Base-by-base conservation (phyloP, 2,888 invertebrate species). In the Tachina fera region DNA sequence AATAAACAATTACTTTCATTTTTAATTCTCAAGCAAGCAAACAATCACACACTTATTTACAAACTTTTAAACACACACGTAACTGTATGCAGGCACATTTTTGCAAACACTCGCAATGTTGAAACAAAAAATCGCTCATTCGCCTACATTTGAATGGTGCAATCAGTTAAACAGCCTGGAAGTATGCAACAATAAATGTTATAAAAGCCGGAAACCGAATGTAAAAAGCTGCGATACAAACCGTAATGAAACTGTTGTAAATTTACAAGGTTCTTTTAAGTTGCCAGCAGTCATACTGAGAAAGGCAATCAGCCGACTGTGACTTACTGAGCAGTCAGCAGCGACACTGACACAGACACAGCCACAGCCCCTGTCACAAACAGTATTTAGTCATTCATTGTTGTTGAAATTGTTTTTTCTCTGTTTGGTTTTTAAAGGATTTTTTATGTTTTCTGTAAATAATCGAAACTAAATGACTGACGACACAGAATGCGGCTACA, bases 121-220 rank as follows among this genome's bases (percentile, higher is more conserved):
- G n/a, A 9, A 74, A 19, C 43, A 11, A 45, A 41, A 43, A 41
- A 13, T 61, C 47, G 1, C 51, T 43, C 31, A 63, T 63, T 68
- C 70, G 77, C 83, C 77, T 53, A 65, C 65, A 81, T 84, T 85
- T 77, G 77, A 81, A 85, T 84, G 68, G 74, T 41, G 71, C 85
- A 82, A 85, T 82, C 85, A 78, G 77, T 85, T 85, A 82, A 85
- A 85, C 77, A 68, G 82, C 85, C 77, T 78, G 82, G 81, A 81
- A 85, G 78, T 85, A 82, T 82, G 85, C 85, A 82, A 85, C 77
- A 81, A 84, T 84, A 77, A 84, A 79, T 51, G 51, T 71, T 76
- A 80, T 68, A 49, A 72, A 85, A 78, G 72, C 84, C 84, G 84
- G 84, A 84, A 84, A 82, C 81, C 63, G 51, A 82, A 82, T 78